Evolutionary conservation across 2,888 invertebrate species (phyloP).

Genomic region (Nyleta sp.): DNA sequence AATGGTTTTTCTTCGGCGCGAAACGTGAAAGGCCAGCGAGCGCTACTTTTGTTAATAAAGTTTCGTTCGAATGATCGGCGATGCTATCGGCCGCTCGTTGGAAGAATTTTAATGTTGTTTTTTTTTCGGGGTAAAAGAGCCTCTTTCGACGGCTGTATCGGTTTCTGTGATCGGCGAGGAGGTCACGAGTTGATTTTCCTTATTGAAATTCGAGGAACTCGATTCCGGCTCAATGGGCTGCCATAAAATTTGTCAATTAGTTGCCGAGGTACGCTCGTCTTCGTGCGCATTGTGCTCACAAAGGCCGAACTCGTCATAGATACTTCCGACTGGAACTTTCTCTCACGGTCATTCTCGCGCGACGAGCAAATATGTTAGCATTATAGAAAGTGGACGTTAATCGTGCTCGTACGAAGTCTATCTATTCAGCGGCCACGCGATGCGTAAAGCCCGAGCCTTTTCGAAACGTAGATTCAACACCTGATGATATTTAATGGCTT

Average conservation of each 20-base stretch:
- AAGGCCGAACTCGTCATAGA: conserved; percentile 38
- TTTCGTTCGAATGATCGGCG: conserved; percentile 14
- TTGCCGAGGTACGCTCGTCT: not conserved
- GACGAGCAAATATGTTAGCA: conserved; percentile 65
- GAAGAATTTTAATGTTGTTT: not conserved
- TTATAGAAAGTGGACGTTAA: conserved; percentile 75
- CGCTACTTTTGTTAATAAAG: conserved; percentile 34
- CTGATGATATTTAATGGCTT: conserved; percentile 62
- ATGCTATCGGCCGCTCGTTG: conserved; percentile 17
- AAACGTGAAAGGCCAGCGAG: conserved; percentile 56
- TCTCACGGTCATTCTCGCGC: conserved; percentile 74
- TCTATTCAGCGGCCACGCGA: conserved; percentile 63
- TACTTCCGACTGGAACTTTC: conserved; percentile 69
- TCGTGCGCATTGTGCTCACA: conserved; percentile 19
- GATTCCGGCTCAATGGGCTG: conserved; percentile 10
- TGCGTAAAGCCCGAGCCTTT: conserved; percentile 62
- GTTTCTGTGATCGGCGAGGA: conserved; percentile 16
- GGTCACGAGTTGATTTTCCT: conserved; percentile 24
- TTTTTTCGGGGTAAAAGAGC: conserved; percentile 1
- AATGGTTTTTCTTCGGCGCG: conserved; percentile 40
- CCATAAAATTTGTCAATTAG: conserved; percentile 41
- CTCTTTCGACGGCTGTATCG: not conserved
- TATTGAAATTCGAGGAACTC: conserved; percentile 17
- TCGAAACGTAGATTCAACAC: conserved; percentile 61
- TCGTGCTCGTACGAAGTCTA: conserved; percentile 63